Base-by-base conservation (phyloP, 2,888 invertebrate genomes). In the Cecidostiba fungosa region DNA sequence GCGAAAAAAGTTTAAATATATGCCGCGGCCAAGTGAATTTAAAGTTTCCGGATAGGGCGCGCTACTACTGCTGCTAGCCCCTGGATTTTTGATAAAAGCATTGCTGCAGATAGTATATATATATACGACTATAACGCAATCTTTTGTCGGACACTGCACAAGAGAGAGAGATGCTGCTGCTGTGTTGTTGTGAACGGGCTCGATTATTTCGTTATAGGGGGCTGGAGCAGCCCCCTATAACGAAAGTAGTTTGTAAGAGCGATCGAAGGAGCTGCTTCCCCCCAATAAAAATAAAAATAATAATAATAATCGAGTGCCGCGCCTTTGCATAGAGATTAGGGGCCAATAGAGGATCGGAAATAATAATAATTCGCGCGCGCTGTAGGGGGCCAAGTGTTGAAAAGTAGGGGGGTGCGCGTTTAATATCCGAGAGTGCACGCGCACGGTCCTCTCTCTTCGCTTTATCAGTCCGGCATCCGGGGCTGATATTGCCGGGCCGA, bases 351-450 rank as follows among this genome's bases (percentile, higher is more conserved):
- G 39, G 12, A 39, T 39, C 39, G 12, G 39, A 12, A 54, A 54
- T n/a, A n/a, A 54, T 54, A 54, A 59, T 59, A 59, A 59, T 59
- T 59, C 12, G 29, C 66, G 12, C 74, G 23, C 10, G 32, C 82
- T 77, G 82, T 43, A 47, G 54, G 43, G 77, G 69, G 39, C 54
- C 77, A 70, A 26, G 54, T 85, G 87, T 88, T 79, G 81, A 84
- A 85, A 87, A 87, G 87, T 86, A 83, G 84, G 47, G 59, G 76
- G 77, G 85, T 16, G 69, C 29, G 66, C 88, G 85, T 89, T 89
- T 88, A 88, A 89, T 89, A 89, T 89, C 88, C 80, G 86, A 87
- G 88, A 89, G 88, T 87, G 88, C 85, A 84, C 54, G n/a, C 54
- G 54, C 50, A 3, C 54, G n/a, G n/a, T 6, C n/a, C 54, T n/a